These are phyloP conservation scores for Drosophila aldrichi DNA, from an alignment of 2,888 invertebrate genomes.

Conservation along the genomic window DNA sequence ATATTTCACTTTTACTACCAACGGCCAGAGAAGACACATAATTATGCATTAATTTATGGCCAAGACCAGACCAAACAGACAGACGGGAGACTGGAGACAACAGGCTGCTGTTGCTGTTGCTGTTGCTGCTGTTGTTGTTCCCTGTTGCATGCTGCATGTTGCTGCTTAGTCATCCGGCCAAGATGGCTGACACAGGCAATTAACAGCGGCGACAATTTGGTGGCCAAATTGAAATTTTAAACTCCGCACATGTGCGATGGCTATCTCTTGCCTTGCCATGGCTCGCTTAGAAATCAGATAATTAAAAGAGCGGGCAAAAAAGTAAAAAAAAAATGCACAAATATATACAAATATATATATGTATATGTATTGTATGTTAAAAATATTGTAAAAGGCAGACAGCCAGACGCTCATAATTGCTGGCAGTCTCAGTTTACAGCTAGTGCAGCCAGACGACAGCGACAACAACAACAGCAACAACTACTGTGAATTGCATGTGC, in stretches of 20 bases:
- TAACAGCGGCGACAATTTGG: conserved; percentile 68
- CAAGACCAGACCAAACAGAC: conserved; percentile 45
- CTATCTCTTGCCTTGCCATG: conserved; percentile 34
- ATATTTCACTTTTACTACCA: conserved; percentile 69
- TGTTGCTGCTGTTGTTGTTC: not conserved
- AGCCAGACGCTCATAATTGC: conserved; percentile 79
- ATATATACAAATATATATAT: not conserved
- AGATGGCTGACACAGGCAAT: conserved; percentile 60
- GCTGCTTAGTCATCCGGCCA: conserved; percentile 60
- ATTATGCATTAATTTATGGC: conserved; percentile 72
- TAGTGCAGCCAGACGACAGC: conserved; percentile 58
- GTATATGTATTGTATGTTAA: conserved; percentile 18
- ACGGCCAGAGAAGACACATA: conserved; percentile 16
- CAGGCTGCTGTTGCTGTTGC: not conserved
- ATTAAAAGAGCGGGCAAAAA: conserved; percentile 56
- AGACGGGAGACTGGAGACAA: conserved; percentile 40
- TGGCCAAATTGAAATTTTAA: conserved; percentile 70
- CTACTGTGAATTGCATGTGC: conserved; percentile 61
- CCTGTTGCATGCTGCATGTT: conserved; percentile 4
- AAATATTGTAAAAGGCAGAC: conserved; percentile 72
- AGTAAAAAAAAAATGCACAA: conserved; percentile 1
- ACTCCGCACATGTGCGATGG: conserved; percentile 41
- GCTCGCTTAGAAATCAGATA: conserved; percentile 70
- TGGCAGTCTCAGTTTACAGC: conserved; percentile 66
- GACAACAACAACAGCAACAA: conserved; percentile 25